A percentile compares a stretch with the other conserved stretches of the same genome.
Evolutionary conservation across 2,113 vertebrate genomes (phyloP).

Genomic region (Collichthys lucidus): DNA sequence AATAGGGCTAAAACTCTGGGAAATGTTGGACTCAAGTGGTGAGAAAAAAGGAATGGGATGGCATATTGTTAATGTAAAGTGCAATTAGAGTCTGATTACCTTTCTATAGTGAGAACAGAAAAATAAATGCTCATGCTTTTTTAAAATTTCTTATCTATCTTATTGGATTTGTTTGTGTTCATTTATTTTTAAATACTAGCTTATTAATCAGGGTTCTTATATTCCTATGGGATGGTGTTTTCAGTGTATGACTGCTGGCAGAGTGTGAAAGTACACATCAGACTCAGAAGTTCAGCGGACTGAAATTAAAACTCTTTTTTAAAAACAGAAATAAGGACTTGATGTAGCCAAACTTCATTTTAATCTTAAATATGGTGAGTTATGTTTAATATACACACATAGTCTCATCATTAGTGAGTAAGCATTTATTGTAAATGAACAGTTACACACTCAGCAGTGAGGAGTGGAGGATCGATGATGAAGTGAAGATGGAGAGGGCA

Average conservation of each 20-base stretch:
- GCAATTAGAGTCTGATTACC: too few species aligned
- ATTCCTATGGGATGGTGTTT: too few species aligned
- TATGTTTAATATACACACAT: neutral
- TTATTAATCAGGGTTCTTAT: too few species aligned
- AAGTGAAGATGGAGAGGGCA: neutral
- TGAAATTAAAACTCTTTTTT: neutral
- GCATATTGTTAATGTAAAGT: neutral
- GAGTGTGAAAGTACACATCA: neutral
- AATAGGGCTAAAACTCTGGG: neutral
- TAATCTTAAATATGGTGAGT: neutral
- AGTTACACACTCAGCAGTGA: neutral
- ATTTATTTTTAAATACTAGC: too few species aligned
- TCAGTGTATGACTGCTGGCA: too few species aligned
- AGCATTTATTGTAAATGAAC: neutral
- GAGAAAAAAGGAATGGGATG: neutral
- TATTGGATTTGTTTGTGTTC: too few species aligned
- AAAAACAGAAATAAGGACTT: neutral
- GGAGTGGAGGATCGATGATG: neutral
- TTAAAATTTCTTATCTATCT: too few species aligned
- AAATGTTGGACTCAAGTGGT: neutral
- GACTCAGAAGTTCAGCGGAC: neutral
- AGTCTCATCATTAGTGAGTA: neutral
- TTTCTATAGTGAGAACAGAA: too few species aligned
- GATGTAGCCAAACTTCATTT: neutral
- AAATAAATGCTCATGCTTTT: too few species aligned